These are phyloP conservation scores for Melitaea athalia DNA, from an alignment of 2,888 invertebrate species.

Conservation along the genomic window DNA sequence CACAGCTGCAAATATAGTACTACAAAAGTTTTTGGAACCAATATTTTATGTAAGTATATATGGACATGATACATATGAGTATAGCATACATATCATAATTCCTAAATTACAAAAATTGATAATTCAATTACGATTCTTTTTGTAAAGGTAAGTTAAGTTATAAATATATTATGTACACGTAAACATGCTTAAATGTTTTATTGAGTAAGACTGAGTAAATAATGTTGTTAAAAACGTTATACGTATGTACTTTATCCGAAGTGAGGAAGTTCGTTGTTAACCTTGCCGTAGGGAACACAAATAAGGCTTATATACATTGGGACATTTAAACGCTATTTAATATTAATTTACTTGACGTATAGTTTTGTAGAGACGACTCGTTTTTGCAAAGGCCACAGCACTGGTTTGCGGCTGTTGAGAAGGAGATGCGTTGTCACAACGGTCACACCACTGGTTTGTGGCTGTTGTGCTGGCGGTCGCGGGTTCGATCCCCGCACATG, in stretches of 20 bases:
- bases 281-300: constrained; percentile 39
- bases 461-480: too few species aligned
- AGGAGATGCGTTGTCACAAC: too few species aligned
- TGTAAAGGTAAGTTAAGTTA: not conserved
- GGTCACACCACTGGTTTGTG: too few species aligned
- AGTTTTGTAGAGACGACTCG: not conserved
- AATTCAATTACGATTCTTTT: not conserved
- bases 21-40: too few species aligned
- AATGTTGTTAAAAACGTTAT: constrained; percentile 38
- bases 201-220: constrained; percentile 27
- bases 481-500: too few species aligned
- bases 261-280: constrained; percentile 43
- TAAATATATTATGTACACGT: not conserved
- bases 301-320: constrained; percentile 19
- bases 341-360: not conserved
- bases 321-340: not conserved
- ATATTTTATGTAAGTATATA: too few species aligned
- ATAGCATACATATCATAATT: too few species aligned
- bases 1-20: too few species aligned
- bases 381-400: too few species aligned
- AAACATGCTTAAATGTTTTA: not conserved
- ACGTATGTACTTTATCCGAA: constrained; percentile 39
- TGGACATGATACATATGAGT: too few species aligned
- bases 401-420: too few species aligned
- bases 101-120: too few species aligned